A percentile compares a stretch with the other conserved stretches of the same genome.
phyloP scores from a whole-genome alignment of 1,140 invertebrate species.

The Fopius arisanus region DNA sequence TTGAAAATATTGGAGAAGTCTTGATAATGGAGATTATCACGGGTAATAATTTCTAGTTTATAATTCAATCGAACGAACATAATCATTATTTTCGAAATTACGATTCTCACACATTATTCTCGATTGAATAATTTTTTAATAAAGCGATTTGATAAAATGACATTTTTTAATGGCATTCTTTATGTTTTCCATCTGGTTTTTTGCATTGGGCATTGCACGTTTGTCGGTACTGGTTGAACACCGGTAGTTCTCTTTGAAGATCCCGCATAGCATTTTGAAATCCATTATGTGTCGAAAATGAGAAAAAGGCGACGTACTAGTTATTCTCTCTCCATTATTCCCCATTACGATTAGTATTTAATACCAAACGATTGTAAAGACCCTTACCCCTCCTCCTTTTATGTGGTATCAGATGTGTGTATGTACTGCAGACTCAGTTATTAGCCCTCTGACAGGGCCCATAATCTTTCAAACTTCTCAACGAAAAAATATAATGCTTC shows the following conservation, averaged over 20 bases:
- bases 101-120: no score
- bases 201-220: slow-evolving; percentile 23
- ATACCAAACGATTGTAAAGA: slow-evolving; percentile 50
- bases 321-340: slow-evolving; percentile 30
- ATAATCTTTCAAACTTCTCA: slow-evolving; percentile 45
- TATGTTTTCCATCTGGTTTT: slow-evolving; percentile 19
- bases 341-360: slow-evolving; percentile 56
- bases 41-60: no score
- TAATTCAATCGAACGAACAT: no score
- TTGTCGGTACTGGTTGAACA: slow-evolving; percentile 24
- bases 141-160: no score
- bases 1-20: no score
- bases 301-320: slow-evolving; percentile 35
- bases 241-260: slow-evolving; percentile 27
- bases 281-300: slow-evolving; percentile 29
- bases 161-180: background rate
- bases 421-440: slow-evolving; percentile 49
- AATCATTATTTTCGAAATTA: no score
- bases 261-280: slow-evolving; percentile 20
- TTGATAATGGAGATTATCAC: no score
- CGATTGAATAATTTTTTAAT: no score
- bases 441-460: slow-evolving; percentile 54
- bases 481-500: slow-evolving; percentile 54
- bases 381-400: slow-evolving; percentile 36
- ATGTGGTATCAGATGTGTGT: slow-evolving; percentile 46